Evolutionary conservation across 2,113 vertebrate species (phyloP).

Genomic region (Phoxinus phoxinus): DNA sequence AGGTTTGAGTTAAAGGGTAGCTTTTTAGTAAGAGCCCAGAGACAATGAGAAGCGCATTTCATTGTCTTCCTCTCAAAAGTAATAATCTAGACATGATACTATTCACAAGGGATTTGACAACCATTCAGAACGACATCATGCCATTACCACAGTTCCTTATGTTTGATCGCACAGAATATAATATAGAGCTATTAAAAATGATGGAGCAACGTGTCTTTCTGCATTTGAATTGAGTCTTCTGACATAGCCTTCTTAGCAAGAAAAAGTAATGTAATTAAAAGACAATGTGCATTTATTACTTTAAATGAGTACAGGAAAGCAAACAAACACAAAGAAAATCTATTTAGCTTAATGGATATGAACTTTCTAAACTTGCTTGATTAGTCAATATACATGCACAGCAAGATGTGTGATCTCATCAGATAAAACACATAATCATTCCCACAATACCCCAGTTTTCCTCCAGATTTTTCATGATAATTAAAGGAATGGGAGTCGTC

Average conservation of each 20-base stretch:
- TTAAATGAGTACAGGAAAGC: slow-evolving; percentile 9
- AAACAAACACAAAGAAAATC: not conserved
- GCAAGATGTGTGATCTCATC: not conserved
- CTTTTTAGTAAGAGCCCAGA: not conserved
- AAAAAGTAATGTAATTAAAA: slow-evolving; percentile 11
- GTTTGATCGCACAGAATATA: not conserved
- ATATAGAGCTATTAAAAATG: slow-evolving; percentile 12
- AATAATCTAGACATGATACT: slow-evolving; percentile 8
- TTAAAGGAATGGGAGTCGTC: not conserved
- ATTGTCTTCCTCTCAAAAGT: slow-evolving; percentile 21
- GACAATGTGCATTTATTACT: not conserved
- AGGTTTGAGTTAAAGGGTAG: slow-evolving; percentile 11
- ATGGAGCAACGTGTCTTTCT: not conserved
- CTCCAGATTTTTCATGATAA: not conserved
- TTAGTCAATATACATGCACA: slow-evolving; percentile 6
- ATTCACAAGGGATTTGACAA: slow-evolving; percentile 3
- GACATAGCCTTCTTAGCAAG: not conserved
- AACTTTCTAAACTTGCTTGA: not conserved
- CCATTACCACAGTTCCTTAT: not conserved
- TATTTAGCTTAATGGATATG: not conserved
- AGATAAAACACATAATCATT: slow-evolving; percentile 3
- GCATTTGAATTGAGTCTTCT: not conserved
- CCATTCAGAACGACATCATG: slow-evolving; percentile 5
- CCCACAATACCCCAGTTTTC: not conserved
- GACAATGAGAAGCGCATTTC: not conserved